Percentiles rank a stretch among this genome's conserved stretches.
These are phyloP conservation scores for Volucella bombylans DNA, from an alignment of 2,888 invertebrate species.

Conservation along the genomic window DNA sequence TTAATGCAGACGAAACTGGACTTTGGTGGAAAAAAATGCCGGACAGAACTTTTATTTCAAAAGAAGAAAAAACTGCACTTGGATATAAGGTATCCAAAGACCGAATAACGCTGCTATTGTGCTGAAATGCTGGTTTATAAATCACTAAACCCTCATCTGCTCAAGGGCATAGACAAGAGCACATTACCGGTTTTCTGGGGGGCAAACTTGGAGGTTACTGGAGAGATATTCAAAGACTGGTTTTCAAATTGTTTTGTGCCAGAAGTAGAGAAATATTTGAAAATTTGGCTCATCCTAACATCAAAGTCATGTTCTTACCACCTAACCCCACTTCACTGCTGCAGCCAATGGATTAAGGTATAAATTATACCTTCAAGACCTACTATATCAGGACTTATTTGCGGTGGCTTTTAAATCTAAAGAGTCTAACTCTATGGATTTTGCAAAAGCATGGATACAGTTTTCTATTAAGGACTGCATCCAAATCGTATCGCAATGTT, in stretches of 20 bases:
- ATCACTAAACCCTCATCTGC: neutral
- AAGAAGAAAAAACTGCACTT: slow-evolving; percentile 9
- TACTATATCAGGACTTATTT: slow-evolving; percentile 4
- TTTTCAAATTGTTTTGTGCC: too few relatives aligned
- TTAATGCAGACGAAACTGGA: slow-evolving; percentile 62
- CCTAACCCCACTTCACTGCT: neutral
- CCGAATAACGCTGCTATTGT: slow-evolving; percentile 19
- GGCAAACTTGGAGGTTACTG: neutral
- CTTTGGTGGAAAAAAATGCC: slow-evolving; percentile 51
- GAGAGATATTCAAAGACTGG: too few relatives aligned
- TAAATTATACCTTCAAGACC: slow-evolving; percentile 4
- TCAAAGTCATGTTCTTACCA: neutral
- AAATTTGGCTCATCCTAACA: neutral
- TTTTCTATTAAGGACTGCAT: slow-evolving; percentile 16
- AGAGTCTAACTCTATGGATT: slow-evolving; percentile 11
- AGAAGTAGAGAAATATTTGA: neutral
- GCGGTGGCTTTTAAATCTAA: neutral
- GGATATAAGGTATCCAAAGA: slow-evolving; percentile 26
- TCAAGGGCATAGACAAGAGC: neutral
- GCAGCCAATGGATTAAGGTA: slow-evolving; percentile 18
- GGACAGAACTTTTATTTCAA: slow-evolving; percentile 29
- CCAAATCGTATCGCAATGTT: slow-evolving; percentile 10
- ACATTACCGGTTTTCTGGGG: slow-evolving; percentile 5
- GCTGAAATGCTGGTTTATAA: slow-evolving; percentile 2
- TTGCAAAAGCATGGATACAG: slow-evolving; percentile 19